Evolutionary conservation across 2,888 invertebrate species (phyloP), one percentile per base, ranked within the genome.

Genomic region (Microctonus aethiopoides): DNA sequence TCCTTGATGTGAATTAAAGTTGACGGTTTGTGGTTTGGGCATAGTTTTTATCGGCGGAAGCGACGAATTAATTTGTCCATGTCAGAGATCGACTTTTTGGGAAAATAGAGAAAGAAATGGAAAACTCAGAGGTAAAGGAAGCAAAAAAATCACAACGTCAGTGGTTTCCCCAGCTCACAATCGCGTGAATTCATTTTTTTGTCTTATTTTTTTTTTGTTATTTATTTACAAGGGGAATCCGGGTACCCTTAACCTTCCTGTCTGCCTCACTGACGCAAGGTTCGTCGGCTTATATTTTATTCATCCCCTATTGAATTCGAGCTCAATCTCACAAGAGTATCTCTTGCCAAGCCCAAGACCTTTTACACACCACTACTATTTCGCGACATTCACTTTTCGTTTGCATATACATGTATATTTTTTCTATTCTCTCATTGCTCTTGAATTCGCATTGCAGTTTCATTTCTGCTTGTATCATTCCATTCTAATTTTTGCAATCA

Each of bases 251-350:
- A 80, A 79, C 79, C 80, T 77, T 76, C 72, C 68, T 56, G 68
- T 69, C 67, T 56, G 57, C n/a, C 52, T 64, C 60, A 68, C 65
- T 54, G 41, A 68, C 70, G 67, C 62, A 64, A 68, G 68, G 63
- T 72, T 63, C 61, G 69, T 73, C 71, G 73, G 71, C 73, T 84
- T 83, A 86, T 86, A 85, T 86, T 85, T 86, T 86, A 86, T 86
- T 86, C 84, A 86, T 86, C 81, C 81, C 82, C 83, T 83, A 85
- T 85, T 84, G 85, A 86, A 86, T 86, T 85, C 81, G 77, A 80
- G 81, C 83, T 84, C 84, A 84, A 86, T 85, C 85, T 84, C 81
- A 78, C 80, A 80, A 85, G 83, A 84, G 84, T 84, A 83, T 84
- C 84, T 84, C 81, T 78, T 76, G 75, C 75, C 54, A 65, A 71